These are phyloP conservation scores for Vanessa tameamea DNA, from an alignment of 1,140 invertebrate genomes.

Conservation along the genomic window DNA sequence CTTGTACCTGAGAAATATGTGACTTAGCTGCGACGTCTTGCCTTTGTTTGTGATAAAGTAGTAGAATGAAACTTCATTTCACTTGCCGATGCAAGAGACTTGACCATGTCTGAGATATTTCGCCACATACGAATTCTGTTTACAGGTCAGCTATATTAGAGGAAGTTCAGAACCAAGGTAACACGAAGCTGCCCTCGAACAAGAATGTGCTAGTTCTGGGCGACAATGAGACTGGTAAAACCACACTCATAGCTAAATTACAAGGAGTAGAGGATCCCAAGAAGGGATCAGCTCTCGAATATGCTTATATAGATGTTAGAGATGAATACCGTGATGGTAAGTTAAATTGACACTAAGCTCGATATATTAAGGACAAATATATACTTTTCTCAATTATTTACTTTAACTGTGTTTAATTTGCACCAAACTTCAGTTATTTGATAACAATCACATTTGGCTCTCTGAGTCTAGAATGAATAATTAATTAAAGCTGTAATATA, in stretches of 20 bases:
- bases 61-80: constrained; percentile 39
- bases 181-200: constrained; percentile 94
- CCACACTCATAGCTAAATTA: constrained; percentile 96
- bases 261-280: constrained; percentile 97
- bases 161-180: constrained; percentile 96
- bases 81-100: constrained; percentile 14
- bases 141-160: constrained; percentile 95
- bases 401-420: neutral
- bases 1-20: constrained; percentile 76
- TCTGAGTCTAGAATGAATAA: neutral
- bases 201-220: constrained; percentile 96
- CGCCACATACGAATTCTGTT: constrained; percentile 42
- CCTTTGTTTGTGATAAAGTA: constrained; percentile 69
- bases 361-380: neutral
- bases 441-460: neutral
- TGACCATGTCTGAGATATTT: constrained; percentile 8
- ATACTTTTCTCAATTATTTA: neutral
- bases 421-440: neutral
- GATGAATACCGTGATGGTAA: constrained; percentile 99
- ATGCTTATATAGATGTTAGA: constrained; percentile 98
- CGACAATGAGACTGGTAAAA: constrained; percentile 98
- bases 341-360: constrained; percentile 39
- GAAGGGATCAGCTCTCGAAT: constrained; percentile 98
- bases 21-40: constrained; percentile 70
- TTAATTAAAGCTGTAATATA: neutral